Conservation (phyloP, 2,113 vertebrate species). For the Callithrix jacchus region DNA sequence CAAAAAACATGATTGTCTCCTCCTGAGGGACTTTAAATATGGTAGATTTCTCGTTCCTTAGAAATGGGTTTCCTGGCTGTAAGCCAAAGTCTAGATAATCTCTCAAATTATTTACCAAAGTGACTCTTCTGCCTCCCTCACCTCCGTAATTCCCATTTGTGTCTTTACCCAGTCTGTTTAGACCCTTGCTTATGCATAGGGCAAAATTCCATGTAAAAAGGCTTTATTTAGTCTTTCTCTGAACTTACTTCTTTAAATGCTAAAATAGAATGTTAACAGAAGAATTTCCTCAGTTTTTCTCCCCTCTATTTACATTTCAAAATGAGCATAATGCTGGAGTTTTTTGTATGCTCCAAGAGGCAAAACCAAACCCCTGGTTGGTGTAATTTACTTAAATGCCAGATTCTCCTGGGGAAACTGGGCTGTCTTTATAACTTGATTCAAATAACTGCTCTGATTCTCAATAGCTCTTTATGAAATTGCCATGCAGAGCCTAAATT, state of each 20-base stretch:
- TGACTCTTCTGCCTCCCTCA: neutral
- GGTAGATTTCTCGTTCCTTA: neutral
- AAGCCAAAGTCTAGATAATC: neutral
- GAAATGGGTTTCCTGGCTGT: neutral
- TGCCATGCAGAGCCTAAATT: conserved; percentile 66
- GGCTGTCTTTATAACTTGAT: conserved; percentile 69
- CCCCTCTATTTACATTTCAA: conserved; percentile 48
- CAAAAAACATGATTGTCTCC: neutral
- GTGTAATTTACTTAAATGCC: conserved; percentile 65
- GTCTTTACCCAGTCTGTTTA: neutral
- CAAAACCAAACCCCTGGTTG: conserved; percentile 55
- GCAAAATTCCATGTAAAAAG: neutral
- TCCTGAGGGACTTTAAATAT: neutral
- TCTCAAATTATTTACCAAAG: neutral
- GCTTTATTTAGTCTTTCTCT: conserved; percentile 5
- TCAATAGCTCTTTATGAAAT: conserved; percentile 79
- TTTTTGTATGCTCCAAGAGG: conserved; percentile 22
- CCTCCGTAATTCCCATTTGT: neutral
- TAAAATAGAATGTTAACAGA: conserved; percentile 38
- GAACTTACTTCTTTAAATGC: conserved; percentile 7
- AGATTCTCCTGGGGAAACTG: conserved; percentile 65
- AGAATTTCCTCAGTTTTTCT: conserved; percentile 34
- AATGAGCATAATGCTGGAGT: conserved; percentile 12
- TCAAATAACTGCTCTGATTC: conserved; percentile 75
- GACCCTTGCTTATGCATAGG: neutral